phyloP scores from a whole-genome alignment of 2,888 invertebrate species.

The Epinotia bilunana region DNA sequence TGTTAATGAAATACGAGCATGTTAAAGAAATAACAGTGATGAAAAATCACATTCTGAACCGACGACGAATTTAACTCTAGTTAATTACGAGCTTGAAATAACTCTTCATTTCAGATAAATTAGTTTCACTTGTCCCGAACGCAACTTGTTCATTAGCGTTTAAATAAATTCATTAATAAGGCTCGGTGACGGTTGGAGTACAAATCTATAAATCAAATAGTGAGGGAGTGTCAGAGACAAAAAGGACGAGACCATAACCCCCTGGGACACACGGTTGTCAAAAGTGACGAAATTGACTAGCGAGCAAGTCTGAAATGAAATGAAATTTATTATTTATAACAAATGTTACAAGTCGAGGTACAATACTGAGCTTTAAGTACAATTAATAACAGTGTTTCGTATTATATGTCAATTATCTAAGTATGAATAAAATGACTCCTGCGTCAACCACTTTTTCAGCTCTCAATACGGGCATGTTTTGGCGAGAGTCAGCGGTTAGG shows the following conservation, averaged over 20 bases:
- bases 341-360: no score
- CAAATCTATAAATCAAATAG: conserved; percentile 83
- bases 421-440: no score
- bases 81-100: conserved; percentile 72
- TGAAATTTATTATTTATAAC: no score
- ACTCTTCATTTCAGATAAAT: conserved; percentile 75
- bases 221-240: conserved; percentile 82
- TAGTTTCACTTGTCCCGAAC: conserved; percentile 80
- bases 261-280: conserved; percentile 57
- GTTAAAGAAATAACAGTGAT: conserved; percentile 8
- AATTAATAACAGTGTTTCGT: no score
- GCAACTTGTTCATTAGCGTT: conserved; percentile 83
- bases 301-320: neutral
- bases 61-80: conserved; percentile 46
- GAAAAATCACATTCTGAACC: conserved; percentile 36
- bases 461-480: no score
- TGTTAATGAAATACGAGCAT: conserved; percentile 11
- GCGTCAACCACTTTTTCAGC: no score
- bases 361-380: no score
- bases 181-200: conserved; percentile 79
- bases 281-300: conserved; percentile 44
- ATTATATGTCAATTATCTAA: no score
- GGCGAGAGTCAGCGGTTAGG: no score
- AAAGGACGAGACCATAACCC: conserved; percentile 71
- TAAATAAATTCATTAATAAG: conserved; percentile 85